Conservation (phyloP, 2,888 invertebrate genomes). For the Sylvicola cinctus region DNA sequence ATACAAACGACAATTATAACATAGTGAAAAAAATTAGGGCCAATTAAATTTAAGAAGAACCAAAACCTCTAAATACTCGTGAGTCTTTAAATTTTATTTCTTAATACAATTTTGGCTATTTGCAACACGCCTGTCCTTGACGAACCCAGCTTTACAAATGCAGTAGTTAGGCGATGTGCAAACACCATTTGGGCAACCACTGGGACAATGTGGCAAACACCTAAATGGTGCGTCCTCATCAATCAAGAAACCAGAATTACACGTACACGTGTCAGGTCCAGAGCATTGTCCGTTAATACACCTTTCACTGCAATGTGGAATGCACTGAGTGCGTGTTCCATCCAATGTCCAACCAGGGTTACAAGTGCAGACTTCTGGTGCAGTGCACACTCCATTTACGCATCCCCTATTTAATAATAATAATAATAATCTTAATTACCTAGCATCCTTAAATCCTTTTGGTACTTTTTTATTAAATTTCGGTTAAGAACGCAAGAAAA, state of each 20-base stretch:
- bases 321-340: conserved; percentile 23
- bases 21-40: no score
- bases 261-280: conserved; percentile 38
- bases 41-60: no score
- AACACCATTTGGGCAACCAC: conserved; percentile 52
- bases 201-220: conserved; percentile 39
- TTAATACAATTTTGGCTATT: conserved; percentile 7
- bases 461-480: no score
- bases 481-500: no score
- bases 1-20: no score
- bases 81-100: no score
- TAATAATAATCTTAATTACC: no score
- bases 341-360: conserved; percentile 21
- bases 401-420: no score
- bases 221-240: conserved; percentile 23
- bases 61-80: no score
- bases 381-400: conserved; percentile 20
- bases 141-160: conserved; percentile 46
- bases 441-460: no score
- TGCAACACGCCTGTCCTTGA: conserved; percentile 5
- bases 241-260: conserved; percentile 29
- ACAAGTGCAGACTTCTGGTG: conserved; percentile 20
- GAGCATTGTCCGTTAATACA: conserved; percentile 50
- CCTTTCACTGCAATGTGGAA: conserved; percentile 36
- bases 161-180: conserved; percentile 56